A percentile compares a stretch with the other conserved stretches of the same genome.
Conservation (phyloP, 2,797 vertebrate genomes). For the Ibycter americanus region DNA sequence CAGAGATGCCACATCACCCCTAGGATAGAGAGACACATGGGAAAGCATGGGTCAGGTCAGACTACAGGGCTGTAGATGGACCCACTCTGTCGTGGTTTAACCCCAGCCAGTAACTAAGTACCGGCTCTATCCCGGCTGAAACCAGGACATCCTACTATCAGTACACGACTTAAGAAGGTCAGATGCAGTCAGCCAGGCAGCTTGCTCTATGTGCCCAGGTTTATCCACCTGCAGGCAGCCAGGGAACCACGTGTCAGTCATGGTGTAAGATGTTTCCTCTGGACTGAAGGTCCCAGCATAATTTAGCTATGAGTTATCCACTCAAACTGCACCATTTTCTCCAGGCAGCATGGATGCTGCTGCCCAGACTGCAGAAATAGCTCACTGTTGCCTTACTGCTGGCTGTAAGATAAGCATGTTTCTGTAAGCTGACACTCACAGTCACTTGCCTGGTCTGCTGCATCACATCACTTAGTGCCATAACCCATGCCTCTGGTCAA, state of each 20-base stretch:
- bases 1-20: background rate
- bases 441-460: background rate
- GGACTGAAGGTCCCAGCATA: background rate
- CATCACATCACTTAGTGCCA: background rate
- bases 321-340: fast-evolving
- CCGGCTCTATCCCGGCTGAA: too few relatives aligned
- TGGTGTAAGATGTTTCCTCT: background rate
- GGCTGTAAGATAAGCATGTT: background rate
- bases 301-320: background rate
- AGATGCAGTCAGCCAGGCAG: background rate
- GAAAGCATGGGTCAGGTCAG: background rate
- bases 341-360: background rate
- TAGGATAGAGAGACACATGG: background rate
- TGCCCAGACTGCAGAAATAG: background rate
- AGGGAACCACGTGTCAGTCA: background rate
- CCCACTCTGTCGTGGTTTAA: background rate
- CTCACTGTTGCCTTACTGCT: background rate
- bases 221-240: background rate
- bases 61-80: background rate
- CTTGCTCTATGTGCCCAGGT: background rate
- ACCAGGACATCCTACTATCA: background rate
- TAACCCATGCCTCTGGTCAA: background rate
- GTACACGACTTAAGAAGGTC: background rate
- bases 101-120: too few relatives aligned
- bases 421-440: background rate